Percentiles rank a stretch among this genome's conserved stretches.
These are phyloP conservation scores for Hemistola chrysoprasaria DNA, from an alignment of 2,888 invertebrate species.

Conservation along the genomic window DNA sequence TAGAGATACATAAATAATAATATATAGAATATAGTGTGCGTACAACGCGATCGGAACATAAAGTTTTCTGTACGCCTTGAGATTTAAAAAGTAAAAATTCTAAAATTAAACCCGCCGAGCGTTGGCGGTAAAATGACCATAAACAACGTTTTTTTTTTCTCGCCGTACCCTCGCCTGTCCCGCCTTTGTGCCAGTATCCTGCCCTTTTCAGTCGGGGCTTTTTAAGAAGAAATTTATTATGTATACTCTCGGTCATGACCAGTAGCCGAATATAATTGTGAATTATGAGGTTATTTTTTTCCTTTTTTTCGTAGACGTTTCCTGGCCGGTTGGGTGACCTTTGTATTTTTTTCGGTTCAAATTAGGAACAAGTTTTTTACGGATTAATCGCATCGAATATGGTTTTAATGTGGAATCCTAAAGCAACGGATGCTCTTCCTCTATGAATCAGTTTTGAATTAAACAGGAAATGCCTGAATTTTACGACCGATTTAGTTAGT, in stretches of 20 bases:
- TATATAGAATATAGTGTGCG: no score
- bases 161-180: constrained; percentile 55
- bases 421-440: constrained; percentile 64
- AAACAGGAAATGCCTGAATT: constrained; percentile 38
- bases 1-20: no score
- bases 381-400: constrained; percentile 61
- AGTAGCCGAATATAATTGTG: constrained; percentile 81
- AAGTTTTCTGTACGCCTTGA: constrained; percentile 26
- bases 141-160: constrained; percentile 73
- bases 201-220: constrained; percentile 77
- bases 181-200: constrained; percentile 74
- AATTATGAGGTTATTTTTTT: constrained; percentile 67
- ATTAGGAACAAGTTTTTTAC: constrained; percentile 58
- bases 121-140: constrained; percentile 78
- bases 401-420: constrained; percentile 55
- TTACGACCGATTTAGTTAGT: constrained; percentile 20
- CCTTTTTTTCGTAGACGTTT: constrained; percentile 56
- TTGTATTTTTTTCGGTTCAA: constrained; percentile 60
- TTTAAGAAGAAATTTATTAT: constrained; percentile 80
- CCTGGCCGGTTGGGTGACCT: constrained; percentile 68
- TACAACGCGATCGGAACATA: no score
- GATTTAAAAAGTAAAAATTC: constrained; percentile 54
- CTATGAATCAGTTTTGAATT: constrained; percentile 31
- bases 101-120: constrained; percentile 70
- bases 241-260: constrained; percentile 78